Conservation (phyloP, 1,140 invertebrate species). For the Stegodyphus mimosarum region DNA sequence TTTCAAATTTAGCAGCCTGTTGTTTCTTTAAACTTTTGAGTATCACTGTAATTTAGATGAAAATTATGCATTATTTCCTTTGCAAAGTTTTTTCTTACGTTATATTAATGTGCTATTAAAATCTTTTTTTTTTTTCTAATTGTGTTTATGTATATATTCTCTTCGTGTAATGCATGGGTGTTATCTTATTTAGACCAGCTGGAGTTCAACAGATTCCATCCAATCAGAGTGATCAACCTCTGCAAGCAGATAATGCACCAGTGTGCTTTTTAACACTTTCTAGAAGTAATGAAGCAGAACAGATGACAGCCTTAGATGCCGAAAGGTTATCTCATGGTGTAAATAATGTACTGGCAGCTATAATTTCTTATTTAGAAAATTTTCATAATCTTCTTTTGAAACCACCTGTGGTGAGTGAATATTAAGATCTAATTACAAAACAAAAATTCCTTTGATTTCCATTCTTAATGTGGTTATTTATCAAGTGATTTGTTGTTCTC, state of each 20-base stretch:
- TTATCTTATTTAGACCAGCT: slow-evolving; percentile 24
- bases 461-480: too few relatives aligned
- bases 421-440: neutral
- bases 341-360: slow-evolving; percentile 73
- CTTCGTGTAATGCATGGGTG: neutral
- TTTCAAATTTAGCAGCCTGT: too few relatives aligned
- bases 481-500: too few relatives aligned
- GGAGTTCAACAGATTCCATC: slow-evolving; percentile 42
- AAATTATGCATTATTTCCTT: too few relatives aligned
- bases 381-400: slow-evolving; percentile 79
- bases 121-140: too few relatives aligned
- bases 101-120: too few relatives aligned
- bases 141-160: neutral
- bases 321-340: slow-evolving; percentile 72
- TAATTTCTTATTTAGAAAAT: slow-evolving; percentile 77
- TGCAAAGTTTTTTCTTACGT: too few relatives aligned
- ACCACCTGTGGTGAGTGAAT: slow-evolving; percentile 77
- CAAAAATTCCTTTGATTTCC: too few relatives aligned
- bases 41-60: too few relatives aligned
- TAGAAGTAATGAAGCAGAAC: slow-evolving; percentile 67
- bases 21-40: too few relatives aligned
- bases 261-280: slow-evolving; percentile 35
- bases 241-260: slow-evolving; percentile 59
- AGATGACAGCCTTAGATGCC: slow-evolving; percentile 67
- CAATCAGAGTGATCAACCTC: slow-evolving; percentile 12